These are phyloP conservation scores for Poeciliopsis turneri DNA, from an alignment of 2,797 vertebrate species.

Conservation along the genomic window DNA sequence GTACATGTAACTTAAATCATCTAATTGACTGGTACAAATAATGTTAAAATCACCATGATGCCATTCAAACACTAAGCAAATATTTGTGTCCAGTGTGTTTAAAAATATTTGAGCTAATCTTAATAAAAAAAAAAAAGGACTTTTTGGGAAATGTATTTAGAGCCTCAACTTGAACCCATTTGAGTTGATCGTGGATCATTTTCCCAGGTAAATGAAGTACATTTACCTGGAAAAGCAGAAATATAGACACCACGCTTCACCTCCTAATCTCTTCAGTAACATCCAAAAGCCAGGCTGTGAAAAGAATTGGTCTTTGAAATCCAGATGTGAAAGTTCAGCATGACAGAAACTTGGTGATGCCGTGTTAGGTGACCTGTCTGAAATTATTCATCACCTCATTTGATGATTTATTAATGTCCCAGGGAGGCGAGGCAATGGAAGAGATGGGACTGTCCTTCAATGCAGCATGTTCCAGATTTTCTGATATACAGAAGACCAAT, in stretches of 20 bases:
- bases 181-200: background rate
- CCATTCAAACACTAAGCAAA: too few species aligned
- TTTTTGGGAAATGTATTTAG: too few species aligned
- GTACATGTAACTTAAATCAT: too few species aligned
- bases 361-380: conserved; percentile 51
- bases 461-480: conserved; percentile 11
- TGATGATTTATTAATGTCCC: conserved; percentile 70
- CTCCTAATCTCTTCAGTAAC: background rate
- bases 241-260: background rate
- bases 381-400: conserved; percentile 75
- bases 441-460: background rate
- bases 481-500: conserved; percentile 15
- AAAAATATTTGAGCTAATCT: too few species aligned
- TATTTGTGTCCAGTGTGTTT: too few species aligned
- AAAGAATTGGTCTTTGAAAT: conserved; percentile 48
- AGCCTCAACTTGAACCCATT: background rate
- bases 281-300: background rate
- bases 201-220: background rate
- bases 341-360: conserved; percentile 17
- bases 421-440: background rate
- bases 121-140: too few species aligned
- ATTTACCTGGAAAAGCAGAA: background rate
- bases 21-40: too few species aligned
- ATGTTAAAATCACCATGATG: too few species aligned
- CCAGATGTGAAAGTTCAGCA: conserved; percentile 49